Conservation (phyloP, 2,888 invertebrate species). For the Drosophila paramelanica region DNA sequence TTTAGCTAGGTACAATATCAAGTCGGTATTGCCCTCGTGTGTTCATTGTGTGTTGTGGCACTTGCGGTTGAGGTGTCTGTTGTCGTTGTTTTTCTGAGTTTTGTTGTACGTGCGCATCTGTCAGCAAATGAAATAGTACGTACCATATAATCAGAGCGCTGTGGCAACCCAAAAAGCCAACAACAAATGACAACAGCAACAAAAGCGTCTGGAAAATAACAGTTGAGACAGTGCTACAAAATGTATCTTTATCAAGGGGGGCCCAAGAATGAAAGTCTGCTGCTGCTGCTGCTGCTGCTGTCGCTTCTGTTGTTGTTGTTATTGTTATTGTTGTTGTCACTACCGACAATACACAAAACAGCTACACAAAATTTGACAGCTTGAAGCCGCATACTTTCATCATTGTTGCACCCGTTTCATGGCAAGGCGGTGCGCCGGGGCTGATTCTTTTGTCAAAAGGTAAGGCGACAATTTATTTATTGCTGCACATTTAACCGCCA, state of each 20-base stretch:
- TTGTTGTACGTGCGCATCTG: slow-evolving; percentile 56
- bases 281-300: slow-evolving; percentile 4
- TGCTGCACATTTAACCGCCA: slow-evolving; percentile 46
- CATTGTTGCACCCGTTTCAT: slow-evolving; percentile 24
- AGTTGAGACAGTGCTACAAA: slow-evolving; percentile 40
- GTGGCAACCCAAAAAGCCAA: slow-evolving; percentile 68
- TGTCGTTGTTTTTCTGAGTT: slow-evolving; percentile 25
- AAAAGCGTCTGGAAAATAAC: slow-evolving; percentile 32
- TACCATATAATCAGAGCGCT: slow-evolving; percentile 68
- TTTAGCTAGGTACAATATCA: neutral
- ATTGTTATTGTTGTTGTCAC: slow-evolving; percentile 13
- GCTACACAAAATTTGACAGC: slow-evolving; percentile 43
- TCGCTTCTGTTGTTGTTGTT: neutral
- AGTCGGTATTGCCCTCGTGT: neutral
- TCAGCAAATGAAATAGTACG: slow-evolving; percentile 70
- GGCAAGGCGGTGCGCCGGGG: neutral
- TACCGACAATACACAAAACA: slow-evolving; percentile 31
- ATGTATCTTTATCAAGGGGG: slow-evolving; percentile 49
- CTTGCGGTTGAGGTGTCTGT: slow-evolving; percentile 34
- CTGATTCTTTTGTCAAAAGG: slow-evolving; percentile 30
- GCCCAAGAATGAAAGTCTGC: slow-evolving; percentile 67
- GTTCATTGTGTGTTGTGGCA: slow-evolving; percentile 1
- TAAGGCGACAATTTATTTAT: slow-evolving; percentile 51
- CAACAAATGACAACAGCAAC: slow-evolving; percentile 46
- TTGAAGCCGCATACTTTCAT: slow-evolving; percentile 36